phyloP scores from a whole-genome alignment of 2,888 invertebrate species.

The Seira musarum region DNA sequence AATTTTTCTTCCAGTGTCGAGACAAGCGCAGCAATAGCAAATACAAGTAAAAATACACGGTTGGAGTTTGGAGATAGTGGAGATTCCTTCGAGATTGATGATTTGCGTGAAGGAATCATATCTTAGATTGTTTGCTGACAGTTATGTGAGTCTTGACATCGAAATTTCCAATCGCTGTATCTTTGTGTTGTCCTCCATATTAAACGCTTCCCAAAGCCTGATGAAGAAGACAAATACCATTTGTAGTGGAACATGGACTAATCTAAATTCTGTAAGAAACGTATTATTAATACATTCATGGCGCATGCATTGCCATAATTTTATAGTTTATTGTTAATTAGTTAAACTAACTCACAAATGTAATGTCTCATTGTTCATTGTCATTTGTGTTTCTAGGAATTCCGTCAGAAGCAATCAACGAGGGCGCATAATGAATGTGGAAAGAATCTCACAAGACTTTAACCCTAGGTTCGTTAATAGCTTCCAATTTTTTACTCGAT shows the following conservation, averaged over 20 bases:
- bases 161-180: not conserved
- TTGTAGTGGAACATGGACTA: constrained; percentile 25
- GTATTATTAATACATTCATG: not conserved
- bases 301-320: not conserved
- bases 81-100: no score
- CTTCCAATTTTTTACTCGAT: no score
- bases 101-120: no score
- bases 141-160: not conserved
- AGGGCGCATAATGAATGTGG: constrained; percentile 82
- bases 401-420: constrained; percentile 17
- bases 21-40: no score
- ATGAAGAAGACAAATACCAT: constrained; percentile 31
- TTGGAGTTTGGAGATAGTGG: no score
- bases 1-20: no score
- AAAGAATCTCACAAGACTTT: constrained; percentile 91
- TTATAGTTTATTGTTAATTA: not conserved
- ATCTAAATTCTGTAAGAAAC: not conserved
- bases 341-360: no score
- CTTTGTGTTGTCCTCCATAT: not conserved
- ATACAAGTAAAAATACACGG: no score
- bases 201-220: constrained; percentile 5
- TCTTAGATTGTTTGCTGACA: not conserved
- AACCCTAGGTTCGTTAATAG: constrained; percentile 83
- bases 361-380: not conserved
- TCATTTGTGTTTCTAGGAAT: constrained; percentile 25